Percentiles rank a stretch among this genome's conserved stretches.
Conservation (phyloP, 2,113 vertebrate genomes). For the Columba livia region DNA sequence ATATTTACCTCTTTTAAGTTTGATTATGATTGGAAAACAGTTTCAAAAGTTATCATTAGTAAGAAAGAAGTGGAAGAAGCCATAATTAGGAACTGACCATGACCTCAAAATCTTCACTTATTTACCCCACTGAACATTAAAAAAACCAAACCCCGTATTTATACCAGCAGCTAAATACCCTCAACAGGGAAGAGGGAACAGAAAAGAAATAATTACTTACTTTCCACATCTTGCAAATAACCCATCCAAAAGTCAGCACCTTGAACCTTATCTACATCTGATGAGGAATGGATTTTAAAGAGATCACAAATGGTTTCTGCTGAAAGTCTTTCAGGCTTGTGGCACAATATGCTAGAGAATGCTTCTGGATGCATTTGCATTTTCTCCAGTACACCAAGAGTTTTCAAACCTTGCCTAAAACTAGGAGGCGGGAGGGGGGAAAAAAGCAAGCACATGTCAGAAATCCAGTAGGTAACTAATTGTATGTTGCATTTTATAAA, state of each 20-base stretch:
- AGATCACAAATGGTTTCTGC: constrained; percentile 77
- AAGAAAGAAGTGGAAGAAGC: background rate
- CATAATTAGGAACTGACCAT: background rate
- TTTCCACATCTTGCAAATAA: constrained; percentile 86
- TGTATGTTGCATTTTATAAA: background rate
- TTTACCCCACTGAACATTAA: background rate
- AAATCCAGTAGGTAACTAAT: background rate
- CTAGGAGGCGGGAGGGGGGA: constrained; percentile 48
- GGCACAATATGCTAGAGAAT: constrained; percentile 83
- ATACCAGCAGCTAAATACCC: background rate
- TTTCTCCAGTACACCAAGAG: constrained; percentile 88
- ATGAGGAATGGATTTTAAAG: constrained; percentile 77
- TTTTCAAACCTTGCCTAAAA: constrained; percentile 89
- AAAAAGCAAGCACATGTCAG: background rate
- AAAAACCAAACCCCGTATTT: background rate
- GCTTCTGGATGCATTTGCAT: constrained; percentile 82
- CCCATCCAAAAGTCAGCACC: constrained; percentile 82
- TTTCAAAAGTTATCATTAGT: background rate
- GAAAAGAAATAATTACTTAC: constrained; percentile 68
- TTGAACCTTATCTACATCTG: constrained; percentile 51
- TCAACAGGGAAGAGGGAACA: background rate
- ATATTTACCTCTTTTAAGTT: background rate
- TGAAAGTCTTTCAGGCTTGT: constrained; percentile 75
- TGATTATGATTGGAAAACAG: background rate
- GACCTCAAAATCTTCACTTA: background rate